Evolutionary conservation across 2,113 vertebrate species (phyloP).

Genomic region (Pseudorectes ferrugineus): DNA sequence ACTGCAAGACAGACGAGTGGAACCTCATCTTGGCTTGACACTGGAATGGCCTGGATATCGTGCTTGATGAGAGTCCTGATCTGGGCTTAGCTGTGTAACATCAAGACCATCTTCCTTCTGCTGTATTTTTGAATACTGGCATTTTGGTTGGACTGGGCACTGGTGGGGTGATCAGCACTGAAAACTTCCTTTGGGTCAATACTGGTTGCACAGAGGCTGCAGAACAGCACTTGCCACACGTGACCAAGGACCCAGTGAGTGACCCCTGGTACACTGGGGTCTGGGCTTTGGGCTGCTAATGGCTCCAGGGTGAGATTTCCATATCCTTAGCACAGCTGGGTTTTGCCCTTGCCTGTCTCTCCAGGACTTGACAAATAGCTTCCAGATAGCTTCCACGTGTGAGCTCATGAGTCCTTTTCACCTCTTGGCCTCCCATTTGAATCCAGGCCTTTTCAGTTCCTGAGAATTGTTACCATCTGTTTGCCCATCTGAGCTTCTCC

Average conservation of each 20-base stretch:
- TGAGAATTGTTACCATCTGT: constrained; percentile 15
- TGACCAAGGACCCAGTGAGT: not conserved
- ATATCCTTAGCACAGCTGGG: not conserved
- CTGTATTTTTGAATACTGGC: not conserved
- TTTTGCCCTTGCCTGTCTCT: constrained; percentile 3
- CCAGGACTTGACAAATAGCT: constrained; percentile 19
- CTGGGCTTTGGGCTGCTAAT: not conserved
- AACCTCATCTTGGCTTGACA: not conserved
- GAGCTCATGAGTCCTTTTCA: constrained; percentile 8
- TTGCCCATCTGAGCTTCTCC: not conserved
- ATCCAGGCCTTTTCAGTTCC: not conserved
- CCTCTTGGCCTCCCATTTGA: not conserved
- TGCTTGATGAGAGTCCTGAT: not conserved
- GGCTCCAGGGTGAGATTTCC: not conserved
- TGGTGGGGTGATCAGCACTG: fast-evolving
- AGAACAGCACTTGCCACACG: fast-evolving
- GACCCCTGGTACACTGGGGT: not conserved
- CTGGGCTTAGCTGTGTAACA: not conserved
- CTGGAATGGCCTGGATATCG: not conserved
- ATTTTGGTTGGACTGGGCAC: not conserved
- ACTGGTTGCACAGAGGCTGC: not conserved
- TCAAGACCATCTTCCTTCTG: not conserved
- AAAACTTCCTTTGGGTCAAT: not conserved
- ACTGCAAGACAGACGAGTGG: not conserved
- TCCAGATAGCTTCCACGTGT: not conserved